These are phyloP conservation scores for Smittia sp. DNA, from an alignment of 2,888 invertebrate genomes.

Conservation along the genomic window DNA sequence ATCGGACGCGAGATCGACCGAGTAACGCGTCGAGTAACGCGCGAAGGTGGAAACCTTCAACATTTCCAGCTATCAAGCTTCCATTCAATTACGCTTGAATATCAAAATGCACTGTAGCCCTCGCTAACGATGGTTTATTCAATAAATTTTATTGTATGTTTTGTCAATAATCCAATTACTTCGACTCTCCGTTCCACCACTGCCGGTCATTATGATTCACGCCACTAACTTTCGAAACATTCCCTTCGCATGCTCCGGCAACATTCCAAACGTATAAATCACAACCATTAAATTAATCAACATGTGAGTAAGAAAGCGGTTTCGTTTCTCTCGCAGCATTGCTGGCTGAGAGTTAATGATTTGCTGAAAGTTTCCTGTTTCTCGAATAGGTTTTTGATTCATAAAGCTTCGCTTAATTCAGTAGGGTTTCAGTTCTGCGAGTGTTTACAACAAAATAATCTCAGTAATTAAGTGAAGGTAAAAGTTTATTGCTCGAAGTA, in stretches of 20 bases:
- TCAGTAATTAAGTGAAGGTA: neutral
- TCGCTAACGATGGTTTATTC: neutral
- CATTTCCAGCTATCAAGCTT: too few relatives aligned
- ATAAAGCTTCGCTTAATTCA: neutral
- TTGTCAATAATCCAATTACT: conserved; percentile 3
- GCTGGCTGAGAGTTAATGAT: too few relatives aligned
- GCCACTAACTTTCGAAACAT: too few relatives aligned
- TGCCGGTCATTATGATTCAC: too few relatives aligned
- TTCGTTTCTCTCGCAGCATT: too few relatives aligned
- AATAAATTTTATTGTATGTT: too few relatives aligned
- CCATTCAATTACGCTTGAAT: neutral
- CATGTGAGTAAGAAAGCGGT: neutral
- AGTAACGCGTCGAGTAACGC: too few relatives aligned
- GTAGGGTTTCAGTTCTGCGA: neutral
- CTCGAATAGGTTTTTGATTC: neutral
- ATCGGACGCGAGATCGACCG: too few relatives aligned
- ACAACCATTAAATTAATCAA: neutral
- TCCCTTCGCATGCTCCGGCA: neutral
- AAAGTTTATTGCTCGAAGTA: neutral
- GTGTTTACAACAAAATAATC: neutral
- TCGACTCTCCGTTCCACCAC: neutral
- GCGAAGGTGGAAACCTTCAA: too few relatives aligned
- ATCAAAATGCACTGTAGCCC: neutral
- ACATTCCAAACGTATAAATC: neutral
- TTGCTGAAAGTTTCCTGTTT: neutral